Evolutionary conservation across 2,113 vertebrate species (phyloP).

Genomic region (Corythaixoides concolor): DNA sequence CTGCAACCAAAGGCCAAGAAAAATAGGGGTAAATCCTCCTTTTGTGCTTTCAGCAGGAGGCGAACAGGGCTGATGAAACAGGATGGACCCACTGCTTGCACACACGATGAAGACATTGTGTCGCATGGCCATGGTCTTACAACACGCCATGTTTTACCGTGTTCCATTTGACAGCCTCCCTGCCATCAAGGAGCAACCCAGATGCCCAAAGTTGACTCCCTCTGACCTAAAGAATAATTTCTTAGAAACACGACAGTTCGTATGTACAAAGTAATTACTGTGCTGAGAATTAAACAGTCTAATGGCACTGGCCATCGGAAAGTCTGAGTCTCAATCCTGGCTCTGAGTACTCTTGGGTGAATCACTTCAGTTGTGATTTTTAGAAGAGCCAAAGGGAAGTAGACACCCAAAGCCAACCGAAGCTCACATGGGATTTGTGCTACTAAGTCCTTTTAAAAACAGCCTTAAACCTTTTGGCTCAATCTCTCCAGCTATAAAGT

Average conservation of each 20-base stretch:
- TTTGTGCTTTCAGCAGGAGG: not conserved
- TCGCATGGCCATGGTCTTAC: not conserved
- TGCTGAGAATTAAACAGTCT: not conserved
- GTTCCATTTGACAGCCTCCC: not conserved
- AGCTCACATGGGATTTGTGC: constrained; percentile 58
- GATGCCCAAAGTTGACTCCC: not conserved
- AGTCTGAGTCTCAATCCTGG: constrained; percentile 41
- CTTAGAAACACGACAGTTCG: not conserved
- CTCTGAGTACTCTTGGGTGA: not conserved
- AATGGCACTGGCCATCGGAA: constrained; percentile 1
- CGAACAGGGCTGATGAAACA: not conserved
- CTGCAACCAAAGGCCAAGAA: not conserved
- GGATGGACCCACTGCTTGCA: not conserved
- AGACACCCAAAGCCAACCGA: constrained; percentile 59
- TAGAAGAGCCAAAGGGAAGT: constrained; percentile 34
- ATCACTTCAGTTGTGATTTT: constrained; percentile 48
- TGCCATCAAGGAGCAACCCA: not conserved
- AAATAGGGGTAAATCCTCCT: not conserved
- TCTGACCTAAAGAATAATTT: not conserved
- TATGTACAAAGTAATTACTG: not conserved
- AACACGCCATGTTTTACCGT: fast-evolving
- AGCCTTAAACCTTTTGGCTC: constrained; percentile 59
- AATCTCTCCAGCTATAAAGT: constrained; percentile 25
- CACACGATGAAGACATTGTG: fast-evolving
- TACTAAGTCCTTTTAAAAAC: constrained; percentile 54